Evolutionary conservation across 2,888 invertebrate species (phyloP).

Genomic region (Lasioglossum leucozonium): DNA sequence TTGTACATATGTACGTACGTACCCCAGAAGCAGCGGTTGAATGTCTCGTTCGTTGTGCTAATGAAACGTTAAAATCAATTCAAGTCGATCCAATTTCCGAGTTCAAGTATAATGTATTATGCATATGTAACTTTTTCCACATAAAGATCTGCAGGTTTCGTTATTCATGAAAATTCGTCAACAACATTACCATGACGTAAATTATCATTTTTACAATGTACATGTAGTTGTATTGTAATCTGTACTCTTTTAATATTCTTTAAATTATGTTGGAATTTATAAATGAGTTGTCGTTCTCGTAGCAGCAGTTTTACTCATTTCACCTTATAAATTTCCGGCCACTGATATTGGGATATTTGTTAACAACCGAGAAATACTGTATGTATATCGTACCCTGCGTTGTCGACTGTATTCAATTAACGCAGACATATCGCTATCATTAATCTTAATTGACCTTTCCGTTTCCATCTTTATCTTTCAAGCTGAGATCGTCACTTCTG

Average conservation of each 20-base stretch:
- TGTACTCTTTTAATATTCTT: not conserved
- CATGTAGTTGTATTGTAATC: too few relatives aligned
- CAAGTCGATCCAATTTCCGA: not conserved
- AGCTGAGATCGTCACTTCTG: not conserved
- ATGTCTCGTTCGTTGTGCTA: not conserved
- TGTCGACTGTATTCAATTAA: slow-evolving; percentile 9
- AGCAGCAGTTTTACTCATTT: not conserved
- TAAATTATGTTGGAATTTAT: not conserved
- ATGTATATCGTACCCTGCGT: not conserved
- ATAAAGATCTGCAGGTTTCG: not conserved
- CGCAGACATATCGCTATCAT: not conserved
- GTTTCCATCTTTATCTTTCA: not conserved
- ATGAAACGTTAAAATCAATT: slow-evolving; percentile 34
- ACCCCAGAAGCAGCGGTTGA: not conserved
- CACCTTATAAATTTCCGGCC: not conserved
- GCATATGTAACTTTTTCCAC: not conserved
- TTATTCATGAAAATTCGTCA: too few relatives aligned
- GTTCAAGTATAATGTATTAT: not conserved
- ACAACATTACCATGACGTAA: too few relatives aligned
- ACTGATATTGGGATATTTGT: not conserved
- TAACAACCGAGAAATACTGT: not conserved
- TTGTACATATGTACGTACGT: too few relatives aligned
- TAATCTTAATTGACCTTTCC: slow-evolving; percentile 13
- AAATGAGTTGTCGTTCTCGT: not conserved
- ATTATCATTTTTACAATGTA: too few relatives aligned